These are phyloP conservation scores for Distichodus sexfasciatus DNA, from an alignment of 2,797 vertebrate genomes.

Conservation along the genomic window DNA sequence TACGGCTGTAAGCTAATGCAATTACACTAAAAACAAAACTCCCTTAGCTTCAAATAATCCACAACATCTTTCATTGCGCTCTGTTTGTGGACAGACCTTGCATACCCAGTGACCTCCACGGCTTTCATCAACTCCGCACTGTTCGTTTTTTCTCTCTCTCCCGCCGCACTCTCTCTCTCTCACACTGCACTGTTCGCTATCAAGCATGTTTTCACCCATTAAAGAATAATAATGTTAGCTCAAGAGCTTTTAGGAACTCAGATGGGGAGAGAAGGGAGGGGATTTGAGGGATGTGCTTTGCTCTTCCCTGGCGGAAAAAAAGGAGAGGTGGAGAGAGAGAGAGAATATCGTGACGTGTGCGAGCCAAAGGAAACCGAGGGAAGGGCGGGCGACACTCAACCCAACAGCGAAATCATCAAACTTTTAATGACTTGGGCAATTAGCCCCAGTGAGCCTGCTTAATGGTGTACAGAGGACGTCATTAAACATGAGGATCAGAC, in stretches of 20 bases:
- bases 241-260: conserved; percentile 55
- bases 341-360: conserved; percentile 51
- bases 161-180: conserved; percentile 4
- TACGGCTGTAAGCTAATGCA: conserved; percentile 29
- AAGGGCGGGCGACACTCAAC: conserved; percentile 72
- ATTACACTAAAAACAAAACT: conserved; percentile 40
- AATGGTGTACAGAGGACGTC: conserved; percentile 76
- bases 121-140: not conserved
- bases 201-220: conserved; percentile 61
- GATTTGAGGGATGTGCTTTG: conserved; percentile 48
- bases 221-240: conserved; percentile 58
- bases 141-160: not conserved
- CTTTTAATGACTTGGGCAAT: conserved; percentile 83
- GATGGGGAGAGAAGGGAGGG: conserved; percentile 48
- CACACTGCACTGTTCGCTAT: conserved; percentile 43
- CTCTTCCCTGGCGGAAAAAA: conserved; percentile 41
- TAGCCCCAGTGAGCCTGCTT: conserved; percentile 76
- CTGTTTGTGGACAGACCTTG: conserved; percentile 13
- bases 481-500: conserved; percentile 57
- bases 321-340: conserved; percentile 20
- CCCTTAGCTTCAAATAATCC: conserved; percentile 30
- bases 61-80: conserved; percentile 24
- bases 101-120: not conserved
- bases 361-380: conserved; percentile 73
- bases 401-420: conserved; percentile 79